Base-by-base conservation (phyloP, 2,888 invertebrate genomes). In the Bhutanitis thaidina region DNA sequence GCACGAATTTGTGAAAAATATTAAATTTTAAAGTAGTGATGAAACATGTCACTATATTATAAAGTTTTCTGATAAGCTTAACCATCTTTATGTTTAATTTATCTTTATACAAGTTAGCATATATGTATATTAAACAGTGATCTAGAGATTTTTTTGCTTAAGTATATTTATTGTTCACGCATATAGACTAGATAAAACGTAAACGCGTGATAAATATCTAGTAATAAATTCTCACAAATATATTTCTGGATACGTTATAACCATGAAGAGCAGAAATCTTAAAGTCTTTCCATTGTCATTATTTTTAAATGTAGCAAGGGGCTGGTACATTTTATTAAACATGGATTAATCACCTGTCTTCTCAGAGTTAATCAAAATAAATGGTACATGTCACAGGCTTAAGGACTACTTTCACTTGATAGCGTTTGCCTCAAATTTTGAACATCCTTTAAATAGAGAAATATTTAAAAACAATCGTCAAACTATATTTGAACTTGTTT, bases 251-350 rank as follows among this genome's bases (percentile, higher is more conserved):
- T 20, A 5, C 41, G 38, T 32, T 14, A 47, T 36, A 20, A 27
- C 41, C 34, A 43, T 45, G 25, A 48, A 35, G 32, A 46, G 43
- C 52, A 77, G 76, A 77, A 82, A 80, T 80, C 77, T 71, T 64
- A 49, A 45, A 12, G 68, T 67, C 69, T 72, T 78, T 77, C 74
- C 71, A 74, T 72, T 74, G 65, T 69, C 74, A 74, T 81, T 78
- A 79, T 71, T 75, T 80, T 83, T 74, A 77, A 84, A 83, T 76
- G 71, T 74, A 75, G 69, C 65, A 54, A 54, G 69, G 70, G 72
- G 71, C 70, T 67, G 65, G 60, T 71, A 69, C 71, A 70, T 69
- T 74, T 72, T 60, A 67, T 70, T 64, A 61, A 74, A 78, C 73
- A 73, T 67, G 64, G 67, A 20, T 20, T 3, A 71, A 68, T 71